These are phyloP conservation scores for Petrolisthes manimaculis DNA, from an alignment of 2,888 invertebrate genomes.

Conservation along the genomic window DNA sequence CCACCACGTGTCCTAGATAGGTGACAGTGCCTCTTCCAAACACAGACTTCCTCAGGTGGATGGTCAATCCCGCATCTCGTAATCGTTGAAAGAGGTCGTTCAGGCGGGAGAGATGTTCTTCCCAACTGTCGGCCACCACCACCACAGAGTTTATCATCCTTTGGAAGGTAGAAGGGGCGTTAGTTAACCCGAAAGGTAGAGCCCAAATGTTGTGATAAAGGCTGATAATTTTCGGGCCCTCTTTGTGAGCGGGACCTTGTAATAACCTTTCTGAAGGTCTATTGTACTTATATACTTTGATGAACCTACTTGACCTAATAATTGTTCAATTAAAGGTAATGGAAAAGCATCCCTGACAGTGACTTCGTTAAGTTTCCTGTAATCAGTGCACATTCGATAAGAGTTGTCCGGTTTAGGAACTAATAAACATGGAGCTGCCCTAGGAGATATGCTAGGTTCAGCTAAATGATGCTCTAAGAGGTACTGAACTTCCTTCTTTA, in stretches of 20 bases:
- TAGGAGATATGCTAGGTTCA: background rate
- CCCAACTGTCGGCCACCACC: background rate
- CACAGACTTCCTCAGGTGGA: no score
- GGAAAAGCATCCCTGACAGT: background rate
- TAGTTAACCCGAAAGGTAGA: background rate
- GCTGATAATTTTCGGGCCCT: background rate
- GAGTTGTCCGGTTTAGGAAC: background rate
- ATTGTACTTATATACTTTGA: background rate
- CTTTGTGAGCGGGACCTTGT: background rate
- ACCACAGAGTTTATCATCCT: background rate
- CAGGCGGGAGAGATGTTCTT: no score
- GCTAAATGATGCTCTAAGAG: background rate
- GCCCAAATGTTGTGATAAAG: background rate
- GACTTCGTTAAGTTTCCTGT: no score
- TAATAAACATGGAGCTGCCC: background rate
- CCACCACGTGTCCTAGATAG: no score
- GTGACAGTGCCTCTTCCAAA: no score
- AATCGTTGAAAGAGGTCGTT: no score
- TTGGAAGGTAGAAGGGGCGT: background rate
- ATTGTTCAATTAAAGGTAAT: background rate
- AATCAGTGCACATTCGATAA: background rate
- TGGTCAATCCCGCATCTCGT: no score
- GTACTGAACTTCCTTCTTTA: background rate
- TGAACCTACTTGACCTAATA: background rate
- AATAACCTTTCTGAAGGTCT: no score